Evolutionary conservation across 2,797 vertebrate species (phyloP).

Genomic region (Argya squamiceps): DNA sequence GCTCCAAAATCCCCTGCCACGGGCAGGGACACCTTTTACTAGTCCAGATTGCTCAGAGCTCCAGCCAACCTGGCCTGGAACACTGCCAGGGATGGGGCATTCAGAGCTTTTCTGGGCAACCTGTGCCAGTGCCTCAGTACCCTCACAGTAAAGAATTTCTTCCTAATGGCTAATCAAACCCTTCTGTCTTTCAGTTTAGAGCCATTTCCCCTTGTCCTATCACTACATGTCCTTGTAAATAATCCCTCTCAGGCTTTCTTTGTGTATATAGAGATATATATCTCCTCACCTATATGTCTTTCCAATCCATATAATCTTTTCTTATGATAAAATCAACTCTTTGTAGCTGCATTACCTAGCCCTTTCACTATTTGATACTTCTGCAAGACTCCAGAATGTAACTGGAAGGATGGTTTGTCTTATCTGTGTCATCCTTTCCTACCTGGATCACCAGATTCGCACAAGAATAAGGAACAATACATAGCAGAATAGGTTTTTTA

Average conservation of each 20-base stretch:
- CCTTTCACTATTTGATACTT: background rate
- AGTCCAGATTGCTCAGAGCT: background rate
- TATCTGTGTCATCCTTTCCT: background rate
- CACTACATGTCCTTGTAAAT: background rate
- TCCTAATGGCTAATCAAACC: background rate
- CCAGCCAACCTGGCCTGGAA: background rate
- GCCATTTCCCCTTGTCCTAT: background rate
- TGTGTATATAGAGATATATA: background rate
- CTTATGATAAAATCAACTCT: background rate
- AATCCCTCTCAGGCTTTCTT: background rate
- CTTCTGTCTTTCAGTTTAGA: background rate
- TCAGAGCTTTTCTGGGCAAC: background rate
- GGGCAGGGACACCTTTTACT: background rate
- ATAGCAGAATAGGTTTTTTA: background rate
- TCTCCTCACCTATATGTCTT: background rate
- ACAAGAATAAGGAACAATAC: background rate
- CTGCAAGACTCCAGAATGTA: background rate
- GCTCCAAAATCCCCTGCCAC: background rate
- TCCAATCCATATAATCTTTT: background rate
- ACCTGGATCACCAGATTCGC: background rate
- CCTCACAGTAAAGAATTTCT: background rate
- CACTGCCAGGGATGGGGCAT: background rate
- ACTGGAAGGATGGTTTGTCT: background rate
- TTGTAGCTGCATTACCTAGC: background rate
- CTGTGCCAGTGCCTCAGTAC: background rate